Conservation (phyloP, 2,797 vertebrate species). For the Cetoscarus ocellatus region DNA sequence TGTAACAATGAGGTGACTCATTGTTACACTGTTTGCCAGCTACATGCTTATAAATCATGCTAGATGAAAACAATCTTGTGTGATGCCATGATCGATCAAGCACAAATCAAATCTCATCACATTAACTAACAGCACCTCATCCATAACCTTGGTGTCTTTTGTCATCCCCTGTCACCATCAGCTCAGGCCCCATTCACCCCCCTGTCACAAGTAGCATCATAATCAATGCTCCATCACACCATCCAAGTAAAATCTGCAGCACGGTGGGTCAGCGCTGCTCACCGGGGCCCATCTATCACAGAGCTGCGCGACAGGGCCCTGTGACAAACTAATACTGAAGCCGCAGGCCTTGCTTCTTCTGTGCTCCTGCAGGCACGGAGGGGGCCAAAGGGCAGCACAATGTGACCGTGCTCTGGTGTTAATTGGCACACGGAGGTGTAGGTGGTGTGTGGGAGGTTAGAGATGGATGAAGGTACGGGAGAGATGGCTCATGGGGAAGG, state of each 20-base stretch:
- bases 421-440: conserved; percentile 77
- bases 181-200: conserved; percentile 59
- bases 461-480: conserved; percentile 58
- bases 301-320: conserved; percentile 56
- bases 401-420: conserved; percentile 70
- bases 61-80: conserved; percentile 68
- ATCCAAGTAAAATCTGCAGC: conserved; percentile 43
- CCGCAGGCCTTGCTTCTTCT: conserved; percentile 40
- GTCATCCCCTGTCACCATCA: conserved; percentile 43
- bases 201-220: conserved; percentile 72
- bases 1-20: conserved; percentile 44
- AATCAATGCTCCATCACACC: conserved; percentile 79
- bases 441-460: conserved; percentile 70
- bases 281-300: conserved; percentile 76
- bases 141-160: conserved; percentile 69
- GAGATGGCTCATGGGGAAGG: conserved; percentile 33
- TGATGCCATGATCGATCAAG: conserved; percentile 68
- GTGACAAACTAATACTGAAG: conserved; percentile 75
- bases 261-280: conserved; percentile 68
- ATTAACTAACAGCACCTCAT: conserved; percentile 73
- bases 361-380: conserved; percentile 56
- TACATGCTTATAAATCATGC: conserved; percentile 71
- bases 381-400: conserved; percentile 73
- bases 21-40: conserved; percentile 37
- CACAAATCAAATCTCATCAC: conserved; percentile 77